Conservation (phyloP, 2,888 invertebrate species). For the Dicranocentrus wangi region DNA sequence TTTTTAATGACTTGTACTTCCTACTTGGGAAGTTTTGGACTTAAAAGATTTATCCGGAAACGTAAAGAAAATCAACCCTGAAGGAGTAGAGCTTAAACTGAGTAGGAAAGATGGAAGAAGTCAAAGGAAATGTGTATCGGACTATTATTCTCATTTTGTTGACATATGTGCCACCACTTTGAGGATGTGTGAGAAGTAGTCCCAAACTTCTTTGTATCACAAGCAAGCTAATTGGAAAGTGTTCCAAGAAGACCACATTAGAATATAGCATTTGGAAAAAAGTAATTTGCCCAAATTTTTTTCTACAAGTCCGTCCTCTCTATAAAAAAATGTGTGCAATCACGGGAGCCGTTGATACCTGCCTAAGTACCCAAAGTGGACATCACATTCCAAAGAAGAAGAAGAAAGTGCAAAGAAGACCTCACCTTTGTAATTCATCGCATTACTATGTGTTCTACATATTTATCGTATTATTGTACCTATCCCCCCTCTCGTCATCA, state of each 20-base stretch:
- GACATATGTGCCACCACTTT: neutral
- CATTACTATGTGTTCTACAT: neutral
- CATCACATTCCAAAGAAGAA: conserved; percentile 32
- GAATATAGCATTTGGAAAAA: neutral
- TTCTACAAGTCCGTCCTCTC: neutral
- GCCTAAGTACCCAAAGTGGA: too few species aligned
- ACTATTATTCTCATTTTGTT: conserved; percentile 4
- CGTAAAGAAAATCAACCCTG: too few species aligned
- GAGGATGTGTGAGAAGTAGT: neutral
- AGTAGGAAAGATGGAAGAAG: neutral
- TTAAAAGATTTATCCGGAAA: too few species aligned
- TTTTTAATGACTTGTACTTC: too few species aligned
- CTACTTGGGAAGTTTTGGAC: too few species aligned
- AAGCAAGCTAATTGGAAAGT: neutral
- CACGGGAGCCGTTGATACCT: too few species aligned
- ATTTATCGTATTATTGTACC: conserved; percentile 5
- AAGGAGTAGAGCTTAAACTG: too few species aligned
- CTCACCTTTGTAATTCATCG: too few species aligned
- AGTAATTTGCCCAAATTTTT: neutral
- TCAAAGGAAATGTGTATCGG: neutral
- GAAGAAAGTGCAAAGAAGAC: conserved; percentile 9
- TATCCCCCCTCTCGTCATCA: neutral
- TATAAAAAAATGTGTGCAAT: too few species aligned
- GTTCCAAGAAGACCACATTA: neutral
- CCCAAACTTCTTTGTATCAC: neutral